phyloP scores from a whole-genome alignment of 2,888 invertebrate genomes.

The Tinea trinotella region DNA sequence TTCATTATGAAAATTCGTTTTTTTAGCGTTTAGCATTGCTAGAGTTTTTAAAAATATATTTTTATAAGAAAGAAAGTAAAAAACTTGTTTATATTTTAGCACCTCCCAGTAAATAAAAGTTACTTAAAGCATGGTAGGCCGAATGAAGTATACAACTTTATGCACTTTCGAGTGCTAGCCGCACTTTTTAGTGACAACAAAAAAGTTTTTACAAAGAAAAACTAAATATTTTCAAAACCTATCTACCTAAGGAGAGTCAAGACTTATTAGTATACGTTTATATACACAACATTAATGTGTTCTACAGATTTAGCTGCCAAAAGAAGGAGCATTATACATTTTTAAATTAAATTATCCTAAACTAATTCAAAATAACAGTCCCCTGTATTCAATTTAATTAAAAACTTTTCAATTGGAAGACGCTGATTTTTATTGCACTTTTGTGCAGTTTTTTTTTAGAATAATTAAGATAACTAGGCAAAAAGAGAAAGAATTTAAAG shows the following conservation, averaged over 20 bases:
- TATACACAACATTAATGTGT: constrained; percentile 57
- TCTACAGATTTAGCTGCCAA: constrained; percentile 56
- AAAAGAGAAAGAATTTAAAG: no score
- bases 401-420: constrained; percentile 11
- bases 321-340: constrained; percentile 57
- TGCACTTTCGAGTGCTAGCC: no score
- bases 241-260: constrained; percentile 56
- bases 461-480: no score
- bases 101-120: not conserved
- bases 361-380: constrained; percentile 16
- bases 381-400: not conserved
- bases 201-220: not conserved
- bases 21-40: constrained; percentile 4
- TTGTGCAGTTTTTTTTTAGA: no score
- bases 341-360: not conserved
- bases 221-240: constrained; percentile 10
- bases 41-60: not conserved
- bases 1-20: constrained; percentile 2
- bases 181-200: not conserved
- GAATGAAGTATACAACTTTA: not conserved
- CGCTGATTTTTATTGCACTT: constrained; percentile 14
- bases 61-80: no score
- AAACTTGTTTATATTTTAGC: not conserved
- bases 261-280: constrained; percentile 48
- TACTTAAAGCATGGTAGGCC: constrained; percentile 6